Percentiles rank a stretch among this genome's conserved stretches.
phyloP scores from a whole-genome alignment of 2,888 invertebrate genomes.

The Drosophila austrosaltans region DNA sequence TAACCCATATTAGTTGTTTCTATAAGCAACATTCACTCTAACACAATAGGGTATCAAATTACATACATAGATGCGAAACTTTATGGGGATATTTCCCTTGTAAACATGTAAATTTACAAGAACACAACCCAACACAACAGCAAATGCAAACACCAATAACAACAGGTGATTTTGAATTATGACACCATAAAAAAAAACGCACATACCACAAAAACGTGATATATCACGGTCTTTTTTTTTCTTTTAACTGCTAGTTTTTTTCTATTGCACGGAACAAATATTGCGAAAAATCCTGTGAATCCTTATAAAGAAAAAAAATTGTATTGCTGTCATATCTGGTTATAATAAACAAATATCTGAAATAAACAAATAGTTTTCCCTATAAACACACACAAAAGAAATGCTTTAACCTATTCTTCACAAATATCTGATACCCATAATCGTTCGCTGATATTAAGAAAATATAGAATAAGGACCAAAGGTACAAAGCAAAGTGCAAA shows the following conservation, averaged over 20 bases:
- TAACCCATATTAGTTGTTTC: neutral
- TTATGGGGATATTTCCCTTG: constrained; percentile 58
- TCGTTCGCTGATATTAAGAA: no score
- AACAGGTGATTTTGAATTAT: constrained; percentile 48
- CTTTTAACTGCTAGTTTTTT: neutral
- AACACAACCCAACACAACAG: constrained; percentile 23
- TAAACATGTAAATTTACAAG: constrained; percentile 69
- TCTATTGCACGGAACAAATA: constrained; percentile 7
- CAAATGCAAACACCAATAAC: constrained; percentile 45
- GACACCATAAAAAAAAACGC: neutral
- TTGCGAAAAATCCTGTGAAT: neutral
- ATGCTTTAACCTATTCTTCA: no score
- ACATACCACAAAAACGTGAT: neutral
- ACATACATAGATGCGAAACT: constrained; percentile 47
- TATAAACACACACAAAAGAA: no score
- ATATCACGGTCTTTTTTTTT: neutral
- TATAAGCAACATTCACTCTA: neutral
- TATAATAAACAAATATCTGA: no score
- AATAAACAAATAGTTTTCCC: no score
- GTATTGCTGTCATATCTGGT: no score
- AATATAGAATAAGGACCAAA: no score
- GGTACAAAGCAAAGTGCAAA: no score
- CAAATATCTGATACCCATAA: no score
- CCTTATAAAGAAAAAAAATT: neutral
- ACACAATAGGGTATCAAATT: constrained; percentile 28